Evolutionary conservation across 2,888 invertebrate species (phyloP).

Genomic region (Esperia sulphurella): DNA sequence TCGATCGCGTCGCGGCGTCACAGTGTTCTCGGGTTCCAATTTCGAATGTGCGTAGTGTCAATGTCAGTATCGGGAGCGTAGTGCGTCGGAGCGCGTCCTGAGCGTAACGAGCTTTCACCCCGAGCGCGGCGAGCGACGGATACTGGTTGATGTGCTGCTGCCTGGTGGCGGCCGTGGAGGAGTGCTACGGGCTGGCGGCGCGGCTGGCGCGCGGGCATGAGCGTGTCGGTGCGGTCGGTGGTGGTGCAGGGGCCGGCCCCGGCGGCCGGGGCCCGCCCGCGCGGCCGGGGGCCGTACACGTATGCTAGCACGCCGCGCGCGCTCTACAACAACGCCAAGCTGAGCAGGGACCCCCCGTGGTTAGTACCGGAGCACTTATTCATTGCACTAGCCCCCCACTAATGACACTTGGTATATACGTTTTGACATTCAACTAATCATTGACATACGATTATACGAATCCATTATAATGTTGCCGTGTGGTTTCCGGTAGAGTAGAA

Average conservation of each 20-base stretch:
- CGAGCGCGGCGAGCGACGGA: too few relatives aligned
- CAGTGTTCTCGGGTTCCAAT: neutral
- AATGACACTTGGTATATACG: too few relatives aligned
- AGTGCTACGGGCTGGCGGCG: conserved; percentile 10
- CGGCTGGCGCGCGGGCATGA: conserved; percentile 39
- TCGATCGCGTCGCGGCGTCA: neutral
- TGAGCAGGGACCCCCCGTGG: conserved; percentile 64
- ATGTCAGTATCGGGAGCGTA: neutral
- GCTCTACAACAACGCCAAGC: conserved; percentile 78
- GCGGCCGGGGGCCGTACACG: conserved; percentile 69
- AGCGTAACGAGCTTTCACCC: too few relatives aligned
- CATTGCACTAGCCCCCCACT: neutral
- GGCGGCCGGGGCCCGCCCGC: conserved; percentile 19
- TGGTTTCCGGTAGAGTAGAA: too few relatives aligned
- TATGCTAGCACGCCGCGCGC: conserved; percentile 81
- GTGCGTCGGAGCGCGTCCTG: too few relatives aligned
- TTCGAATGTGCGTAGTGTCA: neutral
- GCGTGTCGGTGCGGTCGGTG: conserved; percentile 60
- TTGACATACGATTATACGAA: too few relatives aligned
- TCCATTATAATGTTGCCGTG: too few relatives aligned
- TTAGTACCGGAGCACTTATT: conserved; percentile 39
- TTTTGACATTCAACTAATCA: too few relatives aligned
- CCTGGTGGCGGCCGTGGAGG: conserved; percentile 19
- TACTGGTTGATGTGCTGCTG: conserved; percentile 54
- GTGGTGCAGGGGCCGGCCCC: conserved; percentile 45